phyloP scores from a whole-genome alignment of 2,113 vertebrate genomes.

The Campylomormyrus tamandua region DNA sequence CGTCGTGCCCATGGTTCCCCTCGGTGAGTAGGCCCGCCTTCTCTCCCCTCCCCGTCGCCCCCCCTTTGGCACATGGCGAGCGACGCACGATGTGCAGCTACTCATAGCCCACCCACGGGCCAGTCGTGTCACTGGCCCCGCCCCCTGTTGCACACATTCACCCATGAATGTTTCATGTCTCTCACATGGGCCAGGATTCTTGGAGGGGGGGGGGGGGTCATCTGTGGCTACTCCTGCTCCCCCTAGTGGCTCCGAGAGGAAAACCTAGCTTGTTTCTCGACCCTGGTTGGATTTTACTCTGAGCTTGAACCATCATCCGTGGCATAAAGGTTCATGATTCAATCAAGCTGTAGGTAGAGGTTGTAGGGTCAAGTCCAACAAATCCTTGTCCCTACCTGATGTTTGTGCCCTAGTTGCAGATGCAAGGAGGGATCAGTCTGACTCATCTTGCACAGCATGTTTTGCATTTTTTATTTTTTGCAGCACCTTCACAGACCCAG shows the following conservation, averaged over 20 bases:
- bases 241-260: background rate
- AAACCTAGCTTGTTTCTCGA: background rate
- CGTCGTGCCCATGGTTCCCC: constrained; percentile 60
- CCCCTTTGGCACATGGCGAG: background rate
- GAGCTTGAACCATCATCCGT: too few relatives aligned
- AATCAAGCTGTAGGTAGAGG: background rate
- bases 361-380: background rate
- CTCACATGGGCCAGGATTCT: background rate
- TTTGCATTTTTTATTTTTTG: background rate
- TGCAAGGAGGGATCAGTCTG: background rate
- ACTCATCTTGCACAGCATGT: background rate
- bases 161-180: background rate
- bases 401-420: background rate
- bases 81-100: background rate
- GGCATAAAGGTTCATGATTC: too few relatives aligned
- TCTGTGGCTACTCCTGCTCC: background rate
- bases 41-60: too few relatives aligned
- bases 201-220: background rate
- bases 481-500: background rate
- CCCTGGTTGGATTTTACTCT: background rate
- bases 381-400: background rate
- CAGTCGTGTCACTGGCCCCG: background rate
- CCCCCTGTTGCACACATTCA: background rate
- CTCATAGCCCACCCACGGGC: background rate
- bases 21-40: constrained; percentile 58